These are phyloP conservation scores for Philopotamus ludificatus DNA, from an alignment of 1,140 invertebrate species.

Conservation along the genomic window DNA sequence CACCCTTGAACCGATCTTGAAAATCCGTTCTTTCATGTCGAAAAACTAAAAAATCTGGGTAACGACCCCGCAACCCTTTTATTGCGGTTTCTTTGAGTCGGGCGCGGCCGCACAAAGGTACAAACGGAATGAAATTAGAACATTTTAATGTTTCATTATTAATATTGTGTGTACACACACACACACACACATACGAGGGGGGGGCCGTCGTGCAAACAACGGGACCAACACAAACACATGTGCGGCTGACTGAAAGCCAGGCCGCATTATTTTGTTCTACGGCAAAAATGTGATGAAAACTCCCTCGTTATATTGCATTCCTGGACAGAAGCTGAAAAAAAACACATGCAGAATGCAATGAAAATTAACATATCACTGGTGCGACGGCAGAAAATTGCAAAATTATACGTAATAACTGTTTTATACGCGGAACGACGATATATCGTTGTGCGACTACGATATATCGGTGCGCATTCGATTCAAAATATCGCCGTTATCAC, in stretches of 20 bases:
- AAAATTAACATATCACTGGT: no score
- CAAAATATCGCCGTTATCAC: no score
- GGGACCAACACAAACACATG: neutral
- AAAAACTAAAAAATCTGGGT: constrained; percentile 32
- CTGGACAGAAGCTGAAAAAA: no score
- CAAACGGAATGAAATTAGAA: constrained; percentile 31
- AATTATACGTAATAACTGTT: no score
- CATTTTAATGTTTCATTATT: constrained; percentile 35
- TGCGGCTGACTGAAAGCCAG: neutral
- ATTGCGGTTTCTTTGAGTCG: constrained; percentile 39
- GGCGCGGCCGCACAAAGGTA: constrained; percentile 19
- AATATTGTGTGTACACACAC: constrained; percentile 10
- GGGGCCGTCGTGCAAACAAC: neutral
- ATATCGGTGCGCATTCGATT: no score
- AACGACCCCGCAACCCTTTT: constrained; percentile 29
- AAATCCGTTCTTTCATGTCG: constrained; percentile 36
- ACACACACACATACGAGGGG: neutral
- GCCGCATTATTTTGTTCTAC: neutral
- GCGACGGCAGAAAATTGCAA: no score
- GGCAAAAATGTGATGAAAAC: neutral
- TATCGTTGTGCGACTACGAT: no score
- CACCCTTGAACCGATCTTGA: constrained; percentile 7
- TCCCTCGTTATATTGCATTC: no score
- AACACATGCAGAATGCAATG: no score
- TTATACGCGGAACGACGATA: no score